These are phyloP conservation scores for Eptesicus fuscus DNA, from an alignment of 2,113 vertebrate genomes.

Conservation along the genomic window DNA sequence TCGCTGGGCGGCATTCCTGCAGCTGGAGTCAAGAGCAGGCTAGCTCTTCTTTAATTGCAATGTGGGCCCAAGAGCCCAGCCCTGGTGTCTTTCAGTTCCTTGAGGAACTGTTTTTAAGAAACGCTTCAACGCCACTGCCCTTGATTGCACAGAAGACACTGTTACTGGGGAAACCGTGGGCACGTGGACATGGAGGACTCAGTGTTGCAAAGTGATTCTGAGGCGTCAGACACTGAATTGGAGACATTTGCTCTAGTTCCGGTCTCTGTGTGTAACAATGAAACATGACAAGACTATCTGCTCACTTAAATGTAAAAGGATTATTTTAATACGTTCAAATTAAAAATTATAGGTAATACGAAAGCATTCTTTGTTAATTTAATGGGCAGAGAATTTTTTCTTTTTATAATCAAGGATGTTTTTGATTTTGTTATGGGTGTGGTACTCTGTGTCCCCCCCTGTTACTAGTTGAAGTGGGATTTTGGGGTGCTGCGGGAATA, in stretches of 20 bases:
- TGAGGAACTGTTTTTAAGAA: not conserved
- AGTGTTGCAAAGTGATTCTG: not conserved
- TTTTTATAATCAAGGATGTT: not conserved
- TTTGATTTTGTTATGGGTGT: not conserved
- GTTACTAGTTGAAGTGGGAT: not conserved
- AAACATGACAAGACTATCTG: not conserved
- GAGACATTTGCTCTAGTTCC: not conserved
- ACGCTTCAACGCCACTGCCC: not conserved
- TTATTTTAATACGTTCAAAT: not conserved
- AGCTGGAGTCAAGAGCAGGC: not conserved
- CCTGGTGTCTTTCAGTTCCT: not conserved
- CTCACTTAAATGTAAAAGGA: not conserved
- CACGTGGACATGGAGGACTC: rapidly evolving
- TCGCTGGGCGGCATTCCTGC: not conserved
- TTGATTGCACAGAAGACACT: not conserved
- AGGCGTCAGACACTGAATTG: not conserved
- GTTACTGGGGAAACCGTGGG: not conserved
- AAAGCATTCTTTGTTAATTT: not conserved
- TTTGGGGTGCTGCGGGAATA: not conserved
- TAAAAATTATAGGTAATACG: not conserved
- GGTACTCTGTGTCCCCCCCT: not conserved
- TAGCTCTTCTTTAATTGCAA: not conserved
- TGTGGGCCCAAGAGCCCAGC: not conserved
- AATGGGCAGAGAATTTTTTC: not conserved
- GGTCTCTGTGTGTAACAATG: not conserved